These are phyloP conservation scores for Mythimna lalbum DNA, from an alignment of 2,888 invertebrate genomes.

Conservation along the genomic window DNA sequence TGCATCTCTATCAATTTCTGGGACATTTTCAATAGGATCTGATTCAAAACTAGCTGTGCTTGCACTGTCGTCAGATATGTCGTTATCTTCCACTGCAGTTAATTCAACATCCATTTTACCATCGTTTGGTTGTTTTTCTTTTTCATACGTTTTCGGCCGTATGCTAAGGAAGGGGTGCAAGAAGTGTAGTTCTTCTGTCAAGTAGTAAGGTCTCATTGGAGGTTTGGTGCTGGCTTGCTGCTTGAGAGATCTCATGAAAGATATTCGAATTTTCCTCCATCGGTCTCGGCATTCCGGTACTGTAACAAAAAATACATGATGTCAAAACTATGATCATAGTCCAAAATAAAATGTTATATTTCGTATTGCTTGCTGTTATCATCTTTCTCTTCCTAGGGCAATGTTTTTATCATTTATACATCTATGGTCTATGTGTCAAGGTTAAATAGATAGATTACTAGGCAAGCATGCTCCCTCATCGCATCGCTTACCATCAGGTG, in stretches of 20 bases:
- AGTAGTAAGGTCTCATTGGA: slow-evolving; percentile 64
- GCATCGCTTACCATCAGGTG: too few relatives aligned
- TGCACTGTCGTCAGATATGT: slow-evolving; percentile 54
- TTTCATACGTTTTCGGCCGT: slow-evolving; percentile 23
- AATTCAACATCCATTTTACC: slow-evolving; percentile 46
- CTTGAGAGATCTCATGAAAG: slow-evolving; percentile 66
- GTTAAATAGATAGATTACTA: too few relatives aligned
- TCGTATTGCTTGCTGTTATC: not conserved
- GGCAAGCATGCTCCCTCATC: too few relatives aligned
- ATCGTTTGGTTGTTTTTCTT: not conserved
- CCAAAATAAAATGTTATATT: not conserved
- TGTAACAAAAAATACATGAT: slow-evolving; percentile 51
- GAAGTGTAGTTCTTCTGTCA: slow-evolving; percentile 66
- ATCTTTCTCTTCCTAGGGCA: not conserved
- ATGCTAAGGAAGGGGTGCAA: slow-evolving; percentile 61
- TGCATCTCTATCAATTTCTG: not conserved
- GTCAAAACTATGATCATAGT: not conserved
- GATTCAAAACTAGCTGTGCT: slow-evolving; percentile 36
- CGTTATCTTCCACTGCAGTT: slow-evolving; percentile 28
- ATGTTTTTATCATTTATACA: too few relatives aligned
- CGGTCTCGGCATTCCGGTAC: slow-evolving; percentile 68
- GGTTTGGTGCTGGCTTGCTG: slow-evolving; percentile 60
- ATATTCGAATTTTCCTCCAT: slow-evolving; percentile 69
- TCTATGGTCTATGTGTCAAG: too few relatives aligned
- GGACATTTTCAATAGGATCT: slow-evolving; percentile 19